These are phyloP conservation scores for Tachycineta bicolor DNA, from an alignment of 2,113 vertebrate genomes.

Conservation along the genomic window DNA sequence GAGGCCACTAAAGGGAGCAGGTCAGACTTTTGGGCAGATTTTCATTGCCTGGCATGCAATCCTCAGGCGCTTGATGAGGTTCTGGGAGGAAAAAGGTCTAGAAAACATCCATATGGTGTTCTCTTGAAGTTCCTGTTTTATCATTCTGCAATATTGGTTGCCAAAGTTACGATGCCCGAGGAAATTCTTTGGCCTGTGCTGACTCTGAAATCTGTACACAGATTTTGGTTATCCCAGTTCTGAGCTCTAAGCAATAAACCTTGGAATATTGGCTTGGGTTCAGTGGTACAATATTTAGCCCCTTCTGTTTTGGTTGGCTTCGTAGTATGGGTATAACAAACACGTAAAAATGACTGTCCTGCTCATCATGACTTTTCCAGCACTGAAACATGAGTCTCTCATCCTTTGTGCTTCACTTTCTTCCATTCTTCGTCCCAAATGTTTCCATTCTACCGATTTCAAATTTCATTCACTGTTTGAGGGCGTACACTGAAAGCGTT, in stretches of 20 bases:
- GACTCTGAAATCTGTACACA: neutral
- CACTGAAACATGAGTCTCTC: neutral
- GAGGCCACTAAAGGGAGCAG: neutral
- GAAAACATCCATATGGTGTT: neutral
- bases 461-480: neutral
- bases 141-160: neutral
- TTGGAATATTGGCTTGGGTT: neutral
- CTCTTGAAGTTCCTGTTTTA: neutral
- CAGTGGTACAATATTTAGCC: neutral
- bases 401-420: constrained; percentile 12
- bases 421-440: constrained; percentile 22
- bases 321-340: neutral
- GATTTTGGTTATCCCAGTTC: neutral
- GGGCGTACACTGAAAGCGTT: neutral
- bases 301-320: neutral
- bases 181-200: neutral
- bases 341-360: neutral
- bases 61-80: neutral
- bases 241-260: neutral
- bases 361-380: constrained; percentile 17
- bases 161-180: neutral
- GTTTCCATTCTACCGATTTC: neutral
- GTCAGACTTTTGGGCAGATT: neutral
- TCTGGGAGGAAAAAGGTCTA: neutral
- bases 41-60: neutral